Evolutionary conservation across 1,140 invertebrate species (phyloP).

Genomic region (Drosophila erecta): DNA sequence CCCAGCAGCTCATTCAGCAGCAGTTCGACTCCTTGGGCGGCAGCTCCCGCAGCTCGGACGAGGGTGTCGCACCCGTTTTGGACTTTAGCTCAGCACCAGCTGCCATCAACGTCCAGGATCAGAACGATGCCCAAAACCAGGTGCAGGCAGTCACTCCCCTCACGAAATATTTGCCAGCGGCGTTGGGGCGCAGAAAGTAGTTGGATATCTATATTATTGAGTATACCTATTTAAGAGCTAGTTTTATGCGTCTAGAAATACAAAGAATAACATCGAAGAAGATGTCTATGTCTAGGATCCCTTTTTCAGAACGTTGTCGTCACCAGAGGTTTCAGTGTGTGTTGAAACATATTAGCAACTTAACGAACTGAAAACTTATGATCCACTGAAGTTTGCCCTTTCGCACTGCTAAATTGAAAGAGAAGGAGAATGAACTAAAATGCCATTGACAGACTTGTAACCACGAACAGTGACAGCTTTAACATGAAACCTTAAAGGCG

Average conservation of each 20-base stretch:
- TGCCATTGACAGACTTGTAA: slow-evolving; percentile 21
- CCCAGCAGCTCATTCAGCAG: slow-evolving; percentile 71
- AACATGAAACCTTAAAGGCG: slow-evolving; percentile 38
- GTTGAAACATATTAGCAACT: background rate
- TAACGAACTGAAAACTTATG: slow-evolving; percentile 11
- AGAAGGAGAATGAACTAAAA: slow-evolving; percentile 2
- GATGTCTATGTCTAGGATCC: background rate
- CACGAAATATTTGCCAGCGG: slow-evolving; percentile 62
- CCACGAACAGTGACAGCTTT: slow-evolving; percentile 32
- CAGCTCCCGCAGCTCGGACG: slow-evolving; percentile 64
- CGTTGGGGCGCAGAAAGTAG: slow-evolving; percentile 44
- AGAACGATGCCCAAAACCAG: slow-evolving; percentile 13
- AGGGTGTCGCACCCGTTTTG: slow-evolving; percentile 70
- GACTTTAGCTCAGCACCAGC: slow-evolving; percentile 63
- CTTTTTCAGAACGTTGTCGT: background rate
- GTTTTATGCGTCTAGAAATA: slow-evolving; percentile 17
- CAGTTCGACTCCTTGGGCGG: slow-evolving; percentile 71
- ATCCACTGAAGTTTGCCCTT: slow-evolving; percentile 1
- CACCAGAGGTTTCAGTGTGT: background rate
- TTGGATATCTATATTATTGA: slow-evolving; percentile 14
- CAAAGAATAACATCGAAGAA: background rate
- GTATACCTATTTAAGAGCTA: slow-evolving; percentile 6
- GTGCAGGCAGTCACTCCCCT: slow-evolving; percentile 8
- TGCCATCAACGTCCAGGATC: background rate
- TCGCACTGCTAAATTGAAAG: slow-evolving; percentile 9